Percentiles rank a stretch among this genome's conserved stretches.
These are phyloP conservation scores for Tenthredo notha DNA, from an alignment of 2,888 invertebrate genomes.

Conservation along the genomic window DNA sequence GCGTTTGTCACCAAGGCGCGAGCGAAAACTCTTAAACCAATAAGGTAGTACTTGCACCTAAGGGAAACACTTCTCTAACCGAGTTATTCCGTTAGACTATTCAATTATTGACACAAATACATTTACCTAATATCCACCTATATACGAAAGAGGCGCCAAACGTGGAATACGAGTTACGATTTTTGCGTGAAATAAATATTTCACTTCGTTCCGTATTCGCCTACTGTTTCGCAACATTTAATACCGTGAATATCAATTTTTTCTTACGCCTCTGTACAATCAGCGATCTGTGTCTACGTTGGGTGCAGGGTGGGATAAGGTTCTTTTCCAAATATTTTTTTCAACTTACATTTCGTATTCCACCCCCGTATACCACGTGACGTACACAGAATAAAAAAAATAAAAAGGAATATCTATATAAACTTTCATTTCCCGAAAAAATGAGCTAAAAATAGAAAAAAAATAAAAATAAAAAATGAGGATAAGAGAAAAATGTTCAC, in stretches of 20 bases:
- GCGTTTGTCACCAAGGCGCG: constrained; percentile 33
- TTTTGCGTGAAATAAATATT: neutral
- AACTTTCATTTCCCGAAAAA: neutral
- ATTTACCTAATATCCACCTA: constrained; percentile 18
- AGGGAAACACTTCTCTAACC: constrained; percentile 25
- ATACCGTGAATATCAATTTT: constrained; percentile 43
- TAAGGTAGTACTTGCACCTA: constrained; percentile 11
- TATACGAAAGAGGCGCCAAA: neutral
- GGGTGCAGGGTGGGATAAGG: neutral
- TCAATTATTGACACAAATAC: constrained; percentile 34
- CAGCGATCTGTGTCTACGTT: neutral
- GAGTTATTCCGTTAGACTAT: constrained; percentile 33
- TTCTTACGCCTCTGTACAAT: constrained; percentile 39
- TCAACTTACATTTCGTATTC: constrained; percentile 26
- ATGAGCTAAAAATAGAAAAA: neutral
- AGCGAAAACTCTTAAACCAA: constrained; percentile 32
- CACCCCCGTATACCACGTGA: constrained; percentile 1
- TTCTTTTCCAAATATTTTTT: constrained; percentile 7
- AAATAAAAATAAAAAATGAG: neutral
- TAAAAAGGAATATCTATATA: neutral
- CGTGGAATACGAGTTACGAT: neutral
- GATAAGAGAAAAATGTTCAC: neutral
- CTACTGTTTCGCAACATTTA: constrained; percentile 7
- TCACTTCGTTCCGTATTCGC: neutral
- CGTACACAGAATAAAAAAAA: neutral